Base-by-base conservation (phyloP, 2,888 invertebrate genomes). In the Pandemis heparana region DNA sequence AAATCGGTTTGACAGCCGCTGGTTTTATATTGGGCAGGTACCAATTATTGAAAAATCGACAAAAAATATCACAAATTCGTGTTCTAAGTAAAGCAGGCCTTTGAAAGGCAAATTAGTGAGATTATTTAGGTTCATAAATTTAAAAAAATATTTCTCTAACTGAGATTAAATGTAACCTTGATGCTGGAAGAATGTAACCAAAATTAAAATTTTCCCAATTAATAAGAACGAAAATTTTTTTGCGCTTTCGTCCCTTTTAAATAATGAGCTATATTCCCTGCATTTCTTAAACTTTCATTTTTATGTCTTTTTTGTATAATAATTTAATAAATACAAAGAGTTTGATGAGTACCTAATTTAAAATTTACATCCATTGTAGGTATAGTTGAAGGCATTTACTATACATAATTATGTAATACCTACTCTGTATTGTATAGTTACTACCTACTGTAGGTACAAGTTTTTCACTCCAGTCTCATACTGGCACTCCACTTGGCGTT, bases 31-130 rank as follows among this genome's bases (percentile, higher is more conserved):
- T 48, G n/a, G 14, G 48, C n/a, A 48, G 5, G 48, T n/a, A 14
- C 48, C n/a, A 14, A 14, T 48, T 48, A 1, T 48, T 48, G n/a
- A n/a, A n/a, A 23, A 23, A 23, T 23, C 23, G 23, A 1, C 23
- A 23, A 23, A 4, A 59, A 72, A 59, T 46, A 68, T 73, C 63
- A 73, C 63, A 68, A 63, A 67, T 62, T 62, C 12, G 12, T 56
- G n/a, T 67, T 46, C 41, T 23, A 56, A 32, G 23, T 32, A 32
- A 43, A 39, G 38, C 16, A n/a, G 14, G 60, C 65, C 73, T 48
- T 51, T 60, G 39, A 23, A 14, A 69, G 70, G 74, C 60, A 53
- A 61, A 74, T 74, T 70, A 74, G 74, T 74, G 74, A 70, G 70
- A 70, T 74, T 53, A 53, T 18, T 51, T 74, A 70, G 69, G 53